Evolutionary conservation across 2,888 invertebrate genomes (phyloP), one percentile per base, ranked within the genome.

Genomic region (Tachina lurida): DNA sequence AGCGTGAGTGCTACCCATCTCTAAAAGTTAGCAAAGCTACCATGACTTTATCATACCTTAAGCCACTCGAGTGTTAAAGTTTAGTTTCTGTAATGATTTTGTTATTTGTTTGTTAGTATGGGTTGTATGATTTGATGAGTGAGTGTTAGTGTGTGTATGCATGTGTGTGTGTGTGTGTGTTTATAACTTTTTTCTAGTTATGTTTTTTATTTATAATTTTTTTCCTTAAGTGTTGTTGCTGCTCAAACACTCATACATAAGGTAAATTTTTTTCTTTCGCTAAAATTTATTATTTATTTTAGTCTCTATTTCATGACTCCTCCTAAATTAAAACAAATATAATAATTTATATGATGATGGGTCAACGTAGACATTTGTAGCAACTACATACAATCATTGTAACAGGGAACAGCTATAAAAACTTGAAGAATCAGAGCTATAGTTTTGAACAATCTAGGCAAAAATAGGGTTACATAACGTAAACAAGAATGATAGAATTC

Each of bases 11-110:
- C 0, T 43, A 43, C 12, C 17, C 62, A 17, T 62, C 62, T 62
- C 43, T 12, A 43, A 39, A 39, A 62, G 12, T 73, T 73, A 56
- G 81, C 60, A 78, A 73, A 74, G 71, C 71, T 79, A 83, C 62
- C 73, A 80, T 80, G 86, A 83, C 76, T 86, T 86, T 86, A 86
- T 83, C 86, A 62, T 86, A 80, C 56, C 87, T 77, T 73, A 83
- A 76, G 49, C 78, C 87, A 78, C 85, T 86, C 82, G 78, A 87
- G 86, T 87, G 87, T 87, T 88, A 87, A 88, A 87, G 84, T 86
- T 86, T 78, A 80, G 77, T 84, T 83, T 73, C 43, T 82, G 54
- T 63, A n/a, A 43, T 17, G 45, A 47, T 79, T 79, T 77, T 74
- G 71, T 65, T 22, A n/a, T 39, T 31, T 45, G 19, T 62, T 22